A percentile compares a stretch with the other conserved stretches of the same genome.
Evolutionary conservation across 2,113 vertebrate species (phyloP).

Genomic region (Mirza zaza): DNA sequence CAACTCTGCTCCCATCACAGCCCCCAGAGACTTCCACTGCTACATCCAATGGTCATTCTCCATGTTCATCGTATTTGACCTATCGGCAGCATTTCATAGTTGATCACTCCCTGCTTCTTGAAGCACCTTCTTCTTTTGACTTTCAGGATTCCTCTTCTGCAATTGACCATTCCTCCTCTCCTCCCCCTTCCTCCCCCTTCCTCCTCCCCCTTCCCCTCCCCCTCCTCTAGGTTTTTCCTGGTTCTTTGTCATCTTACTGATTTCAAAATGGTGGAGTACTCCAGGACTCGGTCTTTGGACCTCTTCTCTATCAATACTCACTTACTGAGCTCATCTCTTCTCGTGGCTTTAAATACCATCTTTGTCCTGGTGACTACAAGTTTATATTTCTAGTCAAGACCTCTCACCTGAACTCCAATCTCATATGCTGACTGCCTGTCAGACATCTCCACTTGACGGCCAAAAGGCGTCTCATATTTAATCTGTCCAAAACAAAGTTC

Average conservation of each 20-base stretch:
- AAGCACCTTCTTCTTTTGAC: background rate
- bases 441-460: background rate
- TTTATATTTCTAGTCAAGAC: background rate
- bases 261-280: background rate
- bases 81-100: background rate
- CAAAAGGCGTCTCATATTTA: background rate
- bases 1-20: background rate
- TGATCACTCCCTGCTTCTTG: background rate
- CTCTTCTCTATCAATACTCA: background rate
- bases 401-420: background rate
- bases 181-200: background rate
- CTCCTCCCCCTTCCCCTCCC: background rate
- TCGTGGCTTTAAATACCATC: background rate
- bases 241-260: background rate
- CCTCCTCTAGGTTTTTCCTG: background rate
- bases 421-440: background rate
- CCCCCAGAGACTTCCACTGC: background rate
- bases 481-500: background rate
- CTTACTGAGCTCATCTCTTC: background rate
- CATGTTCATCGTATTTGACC: background rate
- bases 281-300: background rate
- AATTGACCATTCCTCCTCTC: background rate
- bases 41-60: background rate
- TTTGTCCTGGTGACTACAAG: background rate
- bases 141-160: background rate